A percentile compares a stretch with the other conserved stretches of the same genome.
Conservation (phyloP, 1,140 invertebrate genomes). For the Chymomyza costata region DNA sequence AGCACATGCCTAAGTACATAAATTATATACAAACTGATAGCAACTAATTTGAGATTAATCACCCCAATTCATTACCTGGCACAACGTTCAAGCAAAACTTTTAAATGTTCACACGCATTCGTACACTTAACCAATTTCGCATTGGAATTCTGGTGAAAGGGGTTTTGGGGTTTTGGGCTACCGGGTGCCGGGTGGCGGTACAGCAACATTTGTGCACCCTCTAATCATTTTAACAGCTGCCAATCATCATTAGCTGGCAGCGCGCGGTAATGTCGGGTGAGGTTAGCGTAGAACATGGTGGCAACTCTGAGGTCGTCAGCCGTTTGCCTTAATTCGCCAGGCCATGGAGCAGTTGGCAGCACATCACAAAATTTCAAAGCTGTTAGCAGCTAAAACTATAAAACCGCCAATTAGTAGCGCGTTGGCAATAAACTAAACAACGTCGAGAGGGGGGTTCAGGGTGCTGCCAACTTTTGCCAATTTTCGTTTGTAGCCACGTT, state of each 20-base stretch:
- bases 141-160: no score
- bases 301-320: constrained; percentile 20
- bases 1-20: no score
- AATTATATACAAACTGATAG: no score
- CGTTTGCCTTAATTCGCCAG: neutral
- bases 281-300: constrained; percentile 9
- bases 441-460: constrained; percentile 5
- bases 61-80: constrained; percentile 14
- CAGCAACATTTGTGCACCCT: constrained; percentile 39
- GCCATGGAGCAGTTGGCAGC: constrained; percentile 7
- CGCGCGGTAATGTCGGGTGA: neutral
- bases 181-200: no score
- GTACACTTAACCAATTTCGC: no score
- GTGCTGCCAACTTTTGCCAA: neutral
- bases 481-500: no score
- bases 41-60: no score
- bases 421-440: constrained; percentile 53
- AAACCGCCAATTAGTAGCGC: constrained; percentile 60
- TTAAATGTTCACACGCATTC: constrained; percentile 26
- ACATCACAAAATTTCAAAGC: constrained; percentile 39
- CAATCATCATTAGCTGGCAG: constrained; percentile 54
- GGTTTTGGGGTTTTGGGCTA: no score
- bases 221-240: constrained; percentile 61
- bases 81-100: constrained; percentile 25
- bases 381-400: constrained; percentile 49